These are phyloP conservation scores for Xiphophorus maculatus DNA, from an alignment of 2,113 vertebrate species.

Conservation along the genomic window DNA sequence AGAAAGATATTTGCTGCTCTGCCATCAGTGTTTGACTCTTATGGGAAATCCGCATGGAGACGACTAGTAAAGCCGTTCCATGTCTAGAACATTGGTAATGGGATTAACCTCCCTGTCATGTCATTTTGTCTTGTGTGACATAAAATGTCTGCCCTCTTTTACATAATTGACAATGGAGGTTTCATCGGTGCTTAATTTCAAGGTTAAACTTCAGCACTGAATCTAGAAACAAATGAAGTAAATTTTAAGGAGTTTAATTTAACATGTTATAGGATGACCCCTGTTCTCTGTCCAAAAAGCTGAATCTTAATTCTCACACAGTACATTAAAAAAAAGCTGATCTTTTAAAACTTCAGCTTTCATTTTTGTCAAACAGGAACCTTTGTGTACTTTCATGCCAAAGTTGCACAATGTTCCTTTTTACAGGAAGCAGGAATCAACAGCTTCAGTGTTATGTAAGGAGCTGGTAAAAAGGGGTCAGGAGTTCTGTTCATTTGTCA, in stretches of 20 bases:
- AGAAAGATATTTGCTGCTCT: neutral
- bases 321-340: neutral
- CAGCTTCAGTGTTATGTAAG: neutral
- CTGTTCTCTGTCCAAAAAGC: constrained; percentile 14
- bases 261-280: neutral
- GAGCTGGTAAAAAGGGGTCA: constrained; percentile 3
- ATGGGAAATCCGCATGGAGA: neutral
- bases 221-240: neutral
- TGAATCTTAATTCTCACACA: neutral
- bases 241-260: neutral
- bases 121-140: neutral
- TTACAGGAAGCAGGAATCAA: constrained; percentile 9
- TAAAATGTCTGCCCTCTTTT: neutral
- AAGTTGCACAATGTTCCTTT: neutral
- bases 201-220: neutral
- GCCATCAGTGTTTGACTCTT: neutral
- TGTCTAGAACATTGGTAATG: constrained; percentile 35
- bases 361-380: neutral
- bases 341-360: neutral
- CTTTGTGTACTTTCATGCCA: neutral
- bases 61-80: neutral
- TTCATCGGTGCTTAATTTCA: neutral
- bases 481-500: neutral
- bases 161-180: neutral
- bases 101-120: constrained; percentile 37